phyloP scores from a whole-genome alignment of 1,140 invertebrate species.

The Tribolium madens region DNA sequence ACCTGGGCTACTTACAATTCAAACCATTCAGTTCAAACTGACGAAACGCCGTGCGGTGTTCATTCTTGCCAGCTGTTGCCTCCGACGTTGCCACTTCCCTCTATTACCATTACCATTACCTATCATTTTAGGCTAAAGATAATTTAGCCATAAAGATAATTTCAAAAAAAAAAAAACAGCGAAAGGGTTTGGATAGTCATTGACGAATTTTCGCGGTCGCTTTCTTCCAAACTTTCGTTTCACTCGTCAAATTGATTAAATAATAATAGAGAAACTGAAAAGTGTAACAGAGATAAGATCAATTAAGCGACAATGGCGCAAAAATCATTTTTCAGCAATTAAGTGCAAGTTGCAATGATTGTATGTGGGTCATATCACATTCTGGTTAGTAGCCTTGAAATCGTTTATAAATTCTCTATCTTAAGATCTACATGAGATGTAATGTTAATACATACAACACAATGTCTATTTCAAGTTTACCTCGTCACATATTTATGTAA shows the following conservation, averaged over 20 bases:
- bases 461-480: conserved; percentile 4
- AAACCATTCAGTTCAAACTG: conserved; percentile 37
- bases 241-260: background rate
- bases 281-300: background rate
- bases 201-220: background rate
- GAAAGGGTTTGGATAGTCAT: background rate
- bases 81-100: conserved; percentile 16
- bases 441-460: background rate
- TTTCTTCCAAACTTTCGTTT: background rate
- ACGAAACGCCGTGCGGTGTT: conserved; percentile 5
- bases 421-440: background rate
- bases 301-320: background rate
- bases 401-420: background rate
- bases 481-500: conserved; percentile 39
- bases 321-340: background rate
- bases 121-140: background rate
- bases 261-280: background rate
- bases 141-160: background rate
- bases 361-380: background rate
- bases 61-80: conserved; percentile 1
- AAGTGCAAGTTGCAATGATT: background rate
- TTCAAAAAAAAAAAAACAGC: background rate
- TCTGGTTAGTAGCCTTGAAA: conserved; percentile 2
- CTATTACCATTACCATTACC: conserved; percentile 12
- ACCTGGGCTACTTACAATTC: conserved; percentile 34